Evolutionary conservation across 2,888 invertebrate species (phyloP).

Genomic region (Vanessa cardui): DNA sequence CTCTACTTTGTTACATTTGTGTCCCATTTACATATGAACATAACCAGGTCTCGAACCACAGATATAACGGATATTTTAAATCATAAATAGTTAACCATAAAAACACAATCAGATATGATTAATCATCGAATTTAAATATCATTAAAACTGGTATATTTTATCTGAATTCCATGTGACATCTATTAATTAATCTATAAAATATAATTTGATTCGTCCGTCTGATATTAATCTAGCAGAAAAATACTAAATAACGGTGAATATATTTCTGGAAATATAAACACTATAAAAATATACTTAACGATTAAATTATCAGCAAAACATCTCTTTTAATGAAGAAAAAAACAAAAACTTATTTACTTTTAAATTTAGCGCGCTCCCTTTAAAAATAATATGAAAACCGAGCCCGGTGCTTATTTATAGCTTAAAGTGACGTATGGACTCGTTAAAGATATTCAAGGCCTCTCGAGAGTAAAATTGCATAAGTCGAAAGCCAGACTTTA

Average conservation of each 20-base stretch:
- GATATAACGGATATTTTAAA: neutral
- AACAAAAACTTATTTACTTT: conserved; percentile 10
- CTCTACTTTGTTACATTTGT: conserved; percentile 6
- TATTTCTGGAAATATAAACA: neutral
- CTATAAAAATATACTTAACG: too few species aligned
- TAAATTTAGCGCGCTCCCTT: conserved; percentile 21
- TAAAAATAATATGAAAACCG: conserved; percentile 35
- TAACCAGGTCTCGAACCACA: neutral
- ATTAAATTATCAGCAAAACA: neutral
- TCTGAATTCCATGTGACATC: neutral
- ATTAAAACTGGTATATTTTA: neutral
- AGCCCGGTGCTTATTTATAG: conserved; percentile 34
- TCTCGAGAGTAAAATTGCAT: conserved; percentile 52
- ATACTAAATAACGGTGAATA: neutral
- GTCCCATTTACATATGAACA: neutral
- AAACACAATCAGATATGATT: neutral
- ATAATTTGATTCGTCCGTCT: neutral
- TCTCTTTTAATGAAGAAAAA: conserved; percentile 13
- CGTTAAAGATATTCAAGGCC: conserved; percentile 46
- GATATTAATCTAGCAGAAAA: neutral
- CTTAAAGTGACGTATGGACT: conserved; percentile 35
- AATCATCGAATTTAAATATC: neutral
- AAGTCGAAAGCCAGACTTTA: conserved; percentile 46
- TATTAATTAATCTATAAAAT: neutral
- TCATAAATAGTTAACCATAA: neutral